Evolutionary conservation across 1,140 invertebrate species (phyloP).

Genomic region (Lucilia cuprina): DNA sequence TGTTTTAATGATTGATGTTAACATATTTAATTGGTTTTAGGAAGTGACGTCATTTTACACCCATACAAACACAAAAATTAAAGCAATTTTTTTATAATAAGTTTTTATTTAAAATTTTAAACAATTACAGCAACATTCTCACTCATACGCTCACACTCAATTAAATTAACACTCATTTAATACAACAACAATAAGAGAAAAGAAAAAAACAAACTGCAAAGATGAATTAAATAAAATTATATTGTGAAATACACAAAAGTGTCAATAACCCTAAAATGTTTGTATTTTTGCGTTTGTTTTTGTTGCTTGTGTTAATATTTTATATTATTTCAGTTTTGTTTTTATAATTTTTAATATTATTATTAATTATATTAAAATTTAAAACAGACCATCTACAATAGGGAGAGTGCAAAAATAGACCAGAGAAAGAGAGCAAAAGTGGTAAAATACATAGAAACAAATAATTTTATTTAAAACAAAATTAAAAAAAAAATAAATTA

Average conservation of each 20-base stretch:
- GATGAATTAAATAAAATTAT: not conserved
- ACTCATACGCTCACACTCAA: not conserved
- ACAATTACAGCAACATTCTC: no score
- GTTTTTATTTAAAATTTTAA: no score
- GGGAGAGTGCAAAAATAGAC: no score
- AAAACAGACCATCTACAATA: not conserved
- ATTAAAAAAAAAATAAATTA: no score
- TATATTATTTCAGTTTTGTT: no score
- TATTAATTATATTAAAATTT: no score
- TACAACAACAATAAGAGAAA: not conserved
- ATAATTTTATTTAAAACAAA: not conserved
- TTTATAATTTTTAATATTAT: not conserved
- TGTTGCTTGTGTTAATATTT: not conserved
- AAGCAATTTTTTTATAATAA: not conserved
- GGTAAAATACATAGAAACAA: not conserved
- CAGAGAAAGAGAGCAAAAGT: not conserved
- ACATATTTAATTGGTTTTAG: constrained; percentile 27
- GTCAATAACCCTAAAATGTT: not conserved
- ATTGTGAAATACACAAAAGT: not conserved
- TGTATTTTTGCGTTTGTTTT: not conserved
- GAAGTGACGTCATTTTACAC: constrained; percentile 20
- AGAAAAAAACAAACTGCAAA: not conserved
- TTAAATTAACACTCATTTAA: not conserved
- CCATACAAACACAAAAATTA: not conserved
- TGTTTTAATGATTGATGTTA: constrained; percentile 27